Conservation (phyloP, 2,888 invertebrate genomes). For the Pristionchus maxplancki region DNA sequence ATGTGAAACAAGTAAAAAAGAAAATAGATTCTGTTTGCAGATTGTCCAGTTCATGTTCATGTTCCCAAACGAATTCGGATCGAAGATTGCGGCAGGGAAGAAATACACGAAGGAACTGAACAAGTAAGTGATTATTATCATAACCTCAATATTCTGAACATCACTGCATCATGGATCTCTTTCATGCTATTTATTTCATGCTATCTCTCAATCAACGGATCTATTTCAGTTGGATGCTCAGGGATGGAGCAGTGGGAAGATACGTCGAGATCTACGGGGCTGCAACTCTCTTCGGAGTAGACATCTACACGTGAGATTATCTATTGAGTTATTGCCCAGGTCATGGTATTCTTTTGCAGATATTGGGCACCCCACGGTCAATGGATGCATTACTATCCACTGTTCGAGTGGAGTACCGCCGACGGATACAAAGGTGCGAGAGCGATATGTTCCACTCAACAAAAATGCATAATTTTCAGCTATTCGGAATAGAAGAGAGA, state of each 20-base stretch:
- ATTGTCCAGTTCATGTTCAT: constrained; percentile 13
- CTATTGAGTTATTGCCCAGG: background rate
- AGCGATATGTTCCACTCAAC: too few species aligned
- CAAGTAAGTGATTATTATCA: background rate
- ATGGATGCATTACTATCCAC: constrained; percentile 18
- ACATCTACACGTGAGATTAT: constrained; percentile 20
- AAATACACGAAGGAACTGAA: background rate
- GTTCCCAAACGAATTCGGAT: background rate
- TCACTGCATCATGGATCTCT: too few species aligned
- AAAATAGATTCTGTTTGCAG: background rate
- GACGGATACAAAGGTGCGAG: background rate
- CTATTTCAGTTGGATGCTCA: constrained; percentile 20
- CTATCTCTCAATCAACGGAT: background rate
- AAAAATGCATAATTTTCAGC: background rate
- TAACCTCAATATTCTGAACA: too few species aligned
- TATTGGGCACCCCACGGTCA: background rate
- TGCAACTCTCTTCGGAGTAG: constrained; percentile 43
- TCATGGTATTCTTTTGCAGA: background rate
- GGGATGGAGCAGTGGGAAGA: constrained; percentile 21
- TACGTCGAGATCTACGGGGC: constrained; percentile 40
- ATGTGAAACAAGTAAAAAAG: too few species aligned
- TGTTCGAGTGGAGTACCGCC: background rate
- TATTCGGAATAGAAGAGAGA: background rate
- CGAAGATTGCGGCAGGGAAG: background rate
- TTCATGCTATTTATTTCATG: too few species aligned